Base-by-base conservation (phyloP, 1,140 invertebrate species). In the Euwallacea fornicatus region DNA sequence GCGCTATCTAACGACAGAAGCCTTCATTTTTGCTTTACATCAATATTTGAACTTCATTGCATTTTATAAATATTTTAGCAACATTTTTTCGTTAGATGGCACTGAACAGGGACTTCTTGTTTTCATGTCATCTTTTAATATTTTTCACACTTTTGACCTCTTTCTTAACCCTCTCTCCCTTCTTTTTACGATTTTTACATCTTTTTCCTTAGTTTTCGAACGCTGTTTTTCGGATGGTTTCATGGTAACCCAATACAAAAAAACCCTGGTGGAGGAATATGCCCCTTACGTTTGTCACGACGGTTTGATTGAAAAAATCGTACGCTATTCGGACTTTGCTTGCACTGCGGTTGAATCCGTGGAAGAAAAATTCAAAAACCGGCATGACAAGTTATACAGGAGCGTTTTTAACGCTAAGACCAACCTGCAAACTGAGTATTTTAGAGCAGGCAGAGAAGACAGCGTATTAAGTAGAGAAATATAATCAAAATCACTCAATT, bases 181-280 rank as follows among this genome's bases (percentile, higher is more conserved):
- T 3, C 42, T 2, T 2, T 9, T 61, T 1, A 6, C n/a, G 21
- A 71, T 42, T 50, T 9, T 55, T 59, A 69, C 58, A 2, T 33
- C 4, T 1, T 33, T 33, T 33, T 33, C 4, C 21, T 33, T 75
- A 90, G 93, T 90, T 78, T 92, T 86, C 72, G 87, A 91, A 68
- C 86, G 85, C 75, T 85, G 91, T 15, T 96, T 90, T 82, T 92
- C 92, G 0, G 85, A 86, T 50, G 89, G 88, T 2, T 85, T 85
- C 43, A 95, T 92, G 81, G 86, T 81, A 0, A 86, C 90, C 41
- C 82, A 88, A 42, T 96, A 91, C 76, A 93, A 93, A 78, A 89
- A 91, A 75, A 85, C 88, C 0, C 84, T 90, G 56, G 83, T 94
- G 0, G 91, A 95, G 77, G 86, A 90, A 68, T 94, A 88, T 80